A percentile compares a stretch with the other conserved stretches of the same genome.
Conservation (phyloP, 2,797 vertebrate genomes). For the Cossypha dichroa region DNA sequence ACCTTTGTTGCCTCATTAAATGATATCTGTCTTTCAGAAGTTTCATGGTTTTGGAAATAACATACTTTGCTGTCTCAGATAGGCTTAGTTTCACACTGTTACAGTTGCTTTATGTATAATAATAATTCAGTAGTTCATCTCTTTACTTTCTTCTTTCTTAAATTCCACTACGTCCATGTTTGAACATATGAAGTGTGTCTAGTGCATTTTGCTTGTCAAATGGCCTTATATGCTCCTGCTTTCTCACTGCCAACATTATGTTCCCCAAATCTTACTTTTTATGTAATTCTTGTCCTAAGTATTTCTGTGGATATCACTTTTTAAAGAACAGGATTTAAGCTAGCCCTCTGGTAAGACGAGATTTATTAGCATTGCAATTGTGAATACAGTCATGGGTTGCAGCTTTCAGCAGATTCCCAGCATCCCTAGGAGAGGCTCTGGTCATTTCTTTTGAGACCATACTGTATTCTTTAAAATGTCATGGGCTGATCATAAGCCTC, state of each 20-base stretch:
- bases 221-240: background rate
- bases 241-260: background rate
- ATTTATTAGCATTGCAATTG: background rate
- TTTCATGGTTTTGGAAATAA: background rate
- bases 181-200: background rate
- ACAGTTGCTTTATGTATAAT: background rate
- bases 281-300: background rate
- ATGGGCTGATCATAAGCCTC: background rate
- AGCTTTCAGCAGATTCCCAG: background rate
- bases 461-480: background rate
- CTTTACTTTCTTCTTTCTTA: background rate
- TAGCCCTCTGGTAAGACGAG: background rate
- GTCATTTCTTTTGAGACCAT: background rate
- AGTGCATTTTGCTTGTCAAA: background rate
- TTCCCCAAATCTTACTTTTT: background rate
- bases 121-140: background rate
- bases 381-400: background rate
- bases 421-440: background rate
- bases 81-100: background rate
- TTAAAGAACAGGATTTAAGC: background rate
- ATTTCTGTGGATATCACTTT: background rate
- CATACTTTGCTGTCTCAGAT: background rate
- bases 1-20: background rate
- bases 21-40: background rate
- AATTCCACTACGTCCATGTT: background rate